Conservation (phyloP, 2,888 invertebrate species). For the Lydus trimaculatus region DNA sequence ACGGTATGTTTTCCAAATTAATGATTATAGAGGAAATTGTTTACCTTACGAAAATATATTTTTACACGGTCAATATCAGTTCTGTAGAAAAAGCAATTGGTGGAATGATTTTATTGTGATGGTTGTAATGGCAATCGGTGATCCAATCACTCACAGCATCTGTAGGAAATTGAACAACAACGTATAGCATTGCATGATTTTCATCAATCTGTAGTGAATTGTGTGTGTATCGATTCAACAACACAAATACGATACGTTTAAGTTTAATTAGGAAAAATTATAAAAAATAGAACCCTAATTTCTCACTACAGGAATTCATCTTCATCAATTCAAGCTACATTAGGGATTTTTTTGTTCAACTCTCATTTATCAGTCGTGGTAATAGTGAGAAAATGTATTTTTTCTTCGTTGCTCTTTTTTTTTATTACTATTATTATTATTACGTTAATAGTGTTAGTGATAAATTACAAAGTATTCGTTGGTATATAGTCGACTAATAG, state of each 20-base stretch:
- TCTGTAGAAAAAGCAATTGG: neutral
- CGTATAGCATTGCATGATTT: neutral
- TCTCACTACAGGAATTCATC: neutral
- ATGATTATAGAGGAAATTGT: too few species aligned
- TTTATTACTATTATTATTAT: neutral
- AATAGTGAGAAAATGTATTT: neutral
- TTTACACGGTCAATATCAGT: too few species aligned
- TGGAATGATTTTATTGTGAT: neutral
- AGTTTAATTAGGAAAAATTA: neutral
- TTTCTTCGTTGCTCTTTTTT: neutral
- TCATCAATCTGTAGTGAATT: neutral
- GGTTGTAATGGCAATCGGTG: neutral
- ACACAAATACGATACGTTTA: too few species aligned
- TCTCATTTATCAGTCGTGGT: neutral
- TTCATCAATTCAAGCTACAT: neutral
- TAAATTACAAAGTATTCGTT: slow-evolving; percentile 1
- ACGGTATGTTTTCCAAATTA: too few species aligned
- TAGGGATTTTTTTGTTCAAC: neutral
- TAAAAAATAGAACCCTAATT: neutral
- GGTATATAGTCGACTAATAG: slow-evolving; percentile 9
- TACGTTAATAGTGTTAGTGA: neutral
- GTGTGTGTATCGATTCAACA: neutral
- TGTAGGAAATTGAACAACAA: neutral
- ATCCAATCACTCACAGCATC: neutral
- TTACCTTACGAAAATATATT: too few species aligned